phyloP scores from a whole-genome alignment of 2,113 vertebrate species.

The Eurypyga helias region DNA sequence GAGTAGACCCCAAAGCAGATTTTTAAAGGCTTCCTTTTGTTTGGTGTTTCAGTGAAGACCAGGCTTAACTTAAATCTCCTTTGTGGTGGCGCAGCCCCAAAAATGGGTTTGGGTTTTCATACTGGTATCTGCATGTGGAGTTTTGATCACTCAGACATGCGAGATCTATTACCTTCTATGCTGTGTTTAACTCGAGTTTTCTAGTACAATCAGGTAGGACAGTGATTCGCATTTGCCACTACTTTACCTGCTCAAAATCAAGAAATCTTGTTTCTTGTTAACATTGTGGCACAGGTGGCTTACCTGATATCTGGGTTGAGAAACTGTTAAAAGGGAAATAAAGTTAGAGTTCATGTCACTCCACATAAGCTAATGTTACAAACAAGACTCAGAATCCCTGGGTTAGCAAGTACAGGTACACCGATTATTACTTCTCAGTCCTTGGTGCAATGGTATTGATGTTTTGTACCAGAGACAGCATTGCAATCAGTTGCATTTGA shows the following conservation, averaged over 20 bases:
- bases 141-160: background rate
- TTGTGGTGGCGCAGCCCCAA: background rate
- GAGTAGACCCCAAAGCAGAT: background rate
- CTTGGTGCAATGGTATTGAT: background rate
- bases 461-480: background rate
- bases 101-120: background rate
- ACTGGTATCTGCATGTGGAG: background rate
- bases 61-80: background rate
- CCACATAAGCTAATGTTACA: background rate
- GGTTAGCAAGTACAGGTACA: background rate
- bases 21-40: background rate
- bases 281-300: rapidly evolving
- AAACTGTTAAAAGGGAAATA: background rate
- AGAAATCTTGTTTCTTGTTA: background rate
- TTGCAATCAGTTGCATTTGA: background rate
- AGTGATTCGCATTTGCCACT: background rate
- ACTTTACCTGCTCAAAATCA: background rate
- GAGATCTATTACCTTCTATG: background rate
- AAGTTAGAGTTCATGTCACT: background rate
- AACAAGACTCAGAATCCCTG: background rate
- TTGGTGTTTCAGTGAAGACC: background rate
- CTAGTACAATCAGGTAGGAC: background rate
- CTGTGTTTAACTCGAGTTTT: background rate
- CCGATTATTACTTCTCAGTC: background rate
- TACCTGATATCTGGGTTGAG: background rate